These are phyloP conservation scores for Hippocampus mohnikei DNA, from an alignment of 2,113 vertebrate species.

Conservation along the genomic window DNA sequence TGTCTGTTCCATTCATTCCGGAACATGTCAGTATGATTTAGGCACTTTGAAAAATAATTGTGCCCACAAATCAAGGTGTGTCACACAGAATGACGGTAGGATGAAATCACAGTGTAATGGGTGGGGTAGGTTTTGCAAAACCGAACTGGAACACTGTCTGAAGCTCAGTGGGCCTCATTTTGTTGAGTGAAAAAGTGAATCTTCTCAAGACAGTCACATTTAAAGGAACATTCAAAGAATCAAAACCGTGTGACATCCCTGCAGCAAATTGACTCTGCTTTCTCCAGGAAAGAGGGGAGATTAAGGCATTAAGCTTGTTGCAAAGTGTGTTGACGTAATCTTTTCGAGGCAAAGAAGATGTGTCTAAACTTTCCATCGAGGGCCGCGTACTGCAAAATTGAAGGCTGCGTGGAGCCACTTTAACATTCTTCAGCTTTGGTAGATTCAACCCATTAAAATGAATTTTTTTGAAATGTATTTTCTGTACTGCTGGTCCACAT, in stretches of 20 bases:
- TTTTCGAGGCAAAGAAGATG: not conserved
- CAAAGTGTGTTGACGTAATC: too few species aligned
- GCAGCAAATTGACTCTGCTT: not conserved
- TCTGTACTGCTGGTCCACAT: not conserved
- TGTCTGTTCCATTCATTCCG: conserved; percentile 1
- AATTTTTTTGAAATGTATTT: too few species aligned
- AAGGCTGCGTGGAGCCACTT: too few species aligned
- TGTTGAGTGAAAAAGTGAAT: not conserved
- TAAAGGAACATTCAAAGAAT: not conserved
- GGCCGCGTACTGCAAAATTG: too few species aligned
- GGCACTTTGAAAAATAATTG: conserved; percentile 7
- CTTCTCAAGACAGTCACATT: not conserved
- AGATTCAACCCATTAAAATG: not conserved
- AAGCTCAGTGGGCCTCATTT: not conserved
- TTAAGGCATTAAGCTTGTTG: too few species aligned
- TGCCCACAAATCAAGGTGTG: conserved; percentile 34
- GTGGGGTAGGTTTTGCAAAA: conserved; percentile 22
- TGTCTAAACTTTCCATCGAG: too few species aligned
- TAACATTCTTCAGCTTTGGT: too few species aligned
- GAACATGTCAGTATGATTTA: conserved; percentile 25
- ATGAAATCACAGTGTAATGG: conserved; percentile 1
- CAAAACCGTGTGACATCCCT: too few species aligned
- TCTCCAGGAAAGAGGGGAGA: not conserved
- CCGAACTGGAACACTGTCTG: conserved; percentile 12
- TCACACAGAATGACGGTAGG: conserved; percentile 15